Evolutionary conservation across 2,113 vertebrate genomes (phyloP).

Genomic region (Cynopterus brachyotis): DNA sequence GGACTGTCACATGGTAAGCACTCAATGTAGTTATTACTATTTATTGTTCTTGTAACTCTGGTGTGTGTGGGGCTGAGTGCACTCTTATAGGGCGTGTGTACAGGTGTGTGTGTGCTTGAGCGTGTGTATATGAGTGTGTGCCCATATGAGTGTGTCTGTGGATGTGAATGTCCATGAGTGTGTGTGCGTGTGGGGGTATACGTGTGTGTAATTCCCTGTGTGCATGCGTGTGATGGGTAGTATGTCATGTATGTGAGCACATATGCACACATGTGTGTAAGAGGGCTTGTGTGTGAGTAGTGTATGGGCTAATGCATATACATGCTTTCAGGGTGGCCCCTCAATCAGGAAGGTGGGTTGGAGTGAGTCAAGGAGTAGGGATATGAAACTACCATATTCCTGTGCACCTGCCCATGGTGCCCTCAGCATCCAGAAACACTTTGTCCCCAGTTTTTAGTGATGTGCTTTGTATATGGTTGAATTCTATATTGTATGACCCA

Average conservation of each 20-base stretch:
- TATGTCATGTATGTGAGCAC: too few species aligned
- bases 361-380: not conserved
- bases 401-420: not conserved
- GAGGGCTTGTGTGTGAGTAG: too few species aligned
- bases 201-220: not conserved
- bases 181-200: not conserved
- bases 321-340: not conserved
- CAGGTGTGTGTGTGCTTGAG: too few species aligned
- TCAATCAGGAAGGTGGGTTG: not conserved
- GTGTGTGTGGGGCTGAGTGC: not conserved
- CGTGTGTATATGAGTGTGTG: not conserved
- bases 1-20: not conserved
- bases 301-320: not conserved
- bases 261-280: not conserved
- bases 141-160: not conserved
- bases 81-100: not conserved
- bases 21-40: not conserved
- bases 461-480: conserved; percentile 50
- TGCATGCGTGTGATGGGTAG: not conserved
- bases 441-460: conserved; percentile 1
- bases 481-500: conserved; percentile 62
- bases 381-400: not conserved
- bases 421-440: not conserved
- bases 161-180: not conserved
- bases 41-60: not conserved